Evolutionary conservation across 2,888 invertebrate genomes (phyloP).

Genomic region (Drosophila seclusa): DNA sequence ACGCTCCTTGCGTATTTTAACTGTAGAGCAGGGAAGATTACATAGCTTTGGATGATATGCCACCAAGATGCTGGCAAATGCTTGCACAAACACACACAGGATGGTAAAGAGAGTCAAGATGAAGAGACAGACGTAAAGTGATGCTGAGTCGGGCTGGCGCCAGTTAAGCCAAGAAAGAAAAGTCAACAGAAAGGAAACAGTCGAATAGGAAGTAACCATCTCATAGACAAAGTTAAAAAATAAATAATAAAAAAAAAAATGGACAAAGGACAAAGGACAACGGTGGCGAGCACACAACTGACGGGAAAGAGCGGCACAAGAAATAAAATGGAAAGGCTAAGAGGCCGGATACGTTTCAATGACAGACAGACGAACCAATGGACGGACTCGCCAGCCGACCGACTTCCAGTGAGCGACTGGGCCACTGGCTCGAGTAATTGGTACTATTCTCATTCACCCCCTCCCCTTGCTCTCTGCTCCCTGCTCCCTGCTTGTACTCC

Average conservation of each 20-base stretch:
- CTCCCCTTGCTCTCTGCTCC: neutral
- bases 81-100: conserved; percentile 9
- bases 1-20: conserved; percentile 63
- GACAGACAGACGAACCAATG: conserved; percentile 44
- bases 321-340: conserved; percentile 39
- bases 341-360: conserved; percentile 69
- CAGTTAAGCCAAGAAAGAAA: conserved; percentile 51
- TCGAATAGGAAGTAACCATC: conserved; percentile 47
- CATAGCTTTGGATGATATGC: conserved; percentile 59
- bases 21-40: conserved; percentile 77
- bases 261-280: conserved; percentile 20
- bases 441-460: conserved; percentile 29
- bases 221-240: conserved; percentile 59
- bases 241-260: conserved; percentile 15
- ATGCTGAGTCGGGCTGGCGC: conserved; percentile 40
- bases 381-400: neutral
- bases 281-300: conserved; percentile 16
- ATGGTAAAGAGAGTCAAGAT: neutral
- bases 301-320: conserved; percentile 24
- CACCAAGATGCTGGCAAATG: conserved; percentile 60
- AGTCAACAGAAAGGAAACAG: conserved; percentile 70
- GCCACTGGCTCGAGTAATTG: conserved; percentile 75
- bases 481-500: neutral
- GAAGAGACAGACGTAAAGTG: conserved; percentile 9
- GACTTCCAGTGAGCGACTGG: conserved; percentile 36